Evolutionary conservation across 2,113 vertebrate species (phyloP).

Genomic region (Limanda limanda): DNA sequence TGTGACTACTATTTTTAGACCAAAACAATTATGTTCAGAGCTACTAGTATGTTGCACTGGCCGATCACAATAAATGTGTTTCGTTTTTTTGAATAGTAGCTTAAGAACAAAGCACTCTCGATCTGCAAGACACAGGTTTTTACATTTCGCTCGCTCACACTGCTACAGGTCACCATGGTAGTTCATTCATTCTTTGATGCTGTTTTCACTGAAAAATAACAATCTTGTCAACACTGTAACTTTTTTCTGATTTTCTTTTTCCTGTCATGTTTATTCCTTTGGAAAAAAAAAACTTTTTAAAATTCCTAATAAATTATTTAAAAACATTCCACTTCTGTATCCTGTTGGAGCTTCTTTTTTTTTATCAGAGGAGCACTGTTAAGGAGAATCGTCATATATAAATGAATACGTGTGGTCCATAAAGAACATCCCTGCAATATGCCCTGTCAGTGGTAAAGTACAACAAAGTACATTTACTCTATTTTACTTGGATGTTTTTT

Average conservation of each 20-base stretch:
- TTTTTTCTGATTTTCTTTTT: constrained; percentile 80
- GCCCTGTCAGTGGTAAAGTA: too few species aligned
- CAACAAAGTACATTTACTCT: too few species aligned
- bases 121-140: constrained; percentile 52
- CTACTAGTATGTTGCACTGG: constrained; percentile 74
- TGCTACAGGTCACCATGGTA: constrained; percentile 36
- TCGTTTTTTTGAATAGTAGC: constrained; percentile 39
- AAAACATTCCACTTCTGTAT: constrained; percentile 84
- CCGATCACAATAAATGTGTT: constrained; percentile 52
- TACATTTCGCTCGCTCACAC: constrained; percentile 58
- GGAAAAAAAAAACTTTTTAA: constrained; percentile 84
- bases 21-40: constrained; percentile 64
- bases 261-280: constrained; percentile 80
- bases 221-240: constrained; percentile 94
- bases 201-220: constrained; percentile 86
- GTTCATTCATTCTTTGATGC: constrained; percentile 57
- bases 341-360: constrained; percentile 25
- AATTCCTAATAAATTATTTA: constrained; percentile 99
- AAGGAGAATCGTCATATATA: too few species aligned
- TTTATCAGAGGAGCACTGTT: too few species aligned
- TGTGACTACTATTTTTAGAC: constrained; percentile 71
- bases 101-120: constrained; percentile 69
- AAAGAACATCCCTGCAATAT: too few species aligned
- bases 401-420: too few species aligned
- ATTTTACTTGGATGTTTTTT: too few species aligned